Evolutionary conservation across 2,888 invertebrate species (phyloP).

Genomic region (Lacanobia oleracea): DNA sequence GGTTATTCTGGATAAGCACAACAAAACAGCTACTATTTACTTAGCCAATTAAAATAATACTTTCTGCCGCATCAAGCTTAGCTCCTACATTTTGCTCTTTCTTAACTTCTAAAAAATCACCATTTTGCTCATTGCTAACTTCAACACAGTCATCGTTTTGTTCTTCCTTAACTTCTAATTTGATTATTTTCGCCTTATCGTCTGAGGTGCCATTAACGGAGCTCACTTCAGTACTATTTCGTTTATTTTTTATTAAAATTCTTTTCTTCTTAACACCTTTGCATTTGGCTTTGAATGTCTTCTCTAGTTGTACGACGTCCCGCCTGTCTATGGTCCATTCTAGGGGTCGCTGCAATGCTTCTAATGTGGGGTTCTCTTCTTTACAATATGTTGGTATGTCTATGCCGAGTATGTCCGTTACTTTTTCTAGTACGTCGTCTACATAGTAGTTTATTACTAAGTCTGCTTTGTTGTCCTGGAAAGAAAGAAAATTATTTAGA

Average conservation of each 20-base stretch:
- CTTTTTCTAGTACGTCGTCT: slow-evolving; percentile 94
- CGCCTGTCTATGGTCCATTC: slow-evolving; percentile 94
- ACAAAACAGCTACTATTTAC: neutral
- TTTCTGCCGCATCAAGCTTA: slow-evolving; percentile 5
- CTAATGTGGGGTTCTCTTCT: slow-evolving; percentile 91
- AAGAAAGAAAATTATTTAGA: slow-evolving; percentile 59
- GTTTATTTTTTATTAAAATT: slow-evolving; percentile 80
- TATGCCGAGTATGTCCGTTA: slow-evolving; percentile 94
- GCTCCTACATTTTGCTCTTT: neutral
- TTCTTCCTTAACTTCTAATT: slow-evolving; percentile 78
- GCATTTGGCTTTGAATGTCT: slow-evolving; percentile 88
- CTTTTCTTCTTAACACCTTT: slow-evolving; percentile 87
- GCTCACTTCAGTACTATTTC: slow-evolving; percentile 68
- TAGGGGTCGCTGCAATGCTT: slow-evolving; percentile 66
- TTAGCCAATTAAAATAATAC: slow-evolving; percentile 12
- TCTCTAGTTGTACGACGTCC: slow-evolving; percentile 91
- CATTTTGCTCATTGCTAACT: slow-evolving; percentile 68
- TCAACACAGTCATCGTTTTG: slow-evolving; percentile 28
- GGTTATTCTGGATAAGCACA: neutral
- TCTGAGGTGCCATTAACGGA: slow-evolving; percentile 53
- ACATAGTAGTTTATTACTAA: slow-evolving; percentile 97
- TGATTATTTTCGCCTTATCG: slow-evolving; percentile 79
- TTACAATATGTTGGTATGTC: slow-evolving; percentile 93
- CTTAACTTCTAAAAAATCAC: slow-evolving; percentile 36
- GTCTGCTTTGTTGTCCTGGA: slow-evolving; percentile 97